phyloP scores from a whole-genome alignment of 2,113 vertebrate species.

The Corydoras sp. region DNA sequence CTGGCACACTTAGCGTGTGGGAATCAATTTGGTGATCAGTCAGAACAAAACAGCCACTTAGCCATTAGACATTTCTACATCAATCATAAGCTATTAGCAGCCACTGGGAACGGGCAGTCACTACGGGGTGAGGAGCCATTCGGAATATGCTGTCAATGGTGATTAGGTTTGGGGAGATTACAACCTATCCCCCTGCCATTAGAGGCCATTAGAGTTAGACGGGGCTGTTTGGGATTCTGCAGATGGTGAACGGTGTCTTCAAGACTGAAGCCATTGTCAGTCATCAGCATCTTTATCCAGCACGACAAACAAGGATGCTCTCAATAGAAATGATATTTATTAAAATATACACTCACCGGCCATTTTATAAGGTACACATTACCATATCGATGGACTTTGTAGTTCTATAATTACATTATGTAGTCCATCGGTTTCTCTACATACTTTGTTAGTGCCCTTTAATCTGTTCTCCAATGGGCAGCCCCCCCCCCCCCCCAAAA shows the following conservation, averaged over 20 bases:
- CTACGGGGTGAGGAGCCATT: constrained; percentile 11
- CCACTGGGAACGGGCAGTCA: constrained; percentile 3
- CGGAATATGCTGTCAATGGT: constrained; percentile 24
- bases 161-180: constrained; percentile 33
- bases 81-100: constrained; percentile 29
- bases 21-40: constrained; percentile 22
- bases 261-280: no score
- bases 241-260: not conserved
- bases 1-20: not conserved
- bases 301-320: no score
- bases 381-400: no score
- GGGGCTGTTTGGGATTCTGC: constrained; percentile 23
- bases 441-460: no score
- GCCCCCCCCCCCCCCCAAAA: no score
- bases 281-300: no score
- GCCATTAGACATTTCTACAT: constrained; percentile 20
- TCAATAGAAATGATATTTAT: no score
- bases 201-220: constrained; percentile 23
- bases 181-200: constrained; percentile 28
- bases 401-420: no score
- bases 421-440: no score
- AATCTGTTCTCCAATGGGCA: no score
- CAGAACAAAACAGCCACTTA: constrained; percentile 1
- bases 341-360: no score
- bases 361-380: no score